Evolutionary conservation across 2,797 vertebrate genomes (phyloP), one percentile per base, ranked within the genome.

Genomic region (Ptychadena robeensis): DNA sequence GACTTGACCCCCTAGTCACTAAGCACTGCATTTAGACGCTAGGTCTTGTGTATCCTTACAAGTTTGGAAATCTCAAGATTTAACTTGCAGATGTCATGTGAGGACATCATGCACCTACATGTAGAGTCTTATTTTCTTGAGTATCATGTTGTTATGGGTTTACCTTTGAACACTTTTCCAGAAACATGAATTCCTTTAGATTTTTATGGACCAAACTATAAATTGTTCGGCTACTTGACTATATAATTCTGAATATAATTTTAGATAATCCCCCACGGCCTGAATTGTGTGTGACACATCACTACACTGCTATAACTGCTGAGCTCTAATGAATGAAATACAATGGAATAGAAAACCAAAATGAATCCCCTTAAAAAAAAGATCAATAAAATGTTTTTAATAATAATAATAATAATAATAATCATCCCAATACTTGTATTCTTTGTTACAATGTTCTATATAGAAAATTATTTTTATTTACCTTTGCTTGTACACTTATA

Each of bases 381-480:
- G 28, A 32, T 66, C 74, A 77, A 65, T 77, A 77, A 31, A 30
- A 77, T 66, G 27, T 25, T 66, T n/a, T n/a, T 77, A 66, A 66
- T 61, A 76, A 76, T 40, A 65, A 65, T 65, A 65, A 31, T 4
- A n/a, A n/a, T 77, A 66, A 66, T 61, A 76, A 76, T 40, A 65
- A 65, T 65, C 40, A 31, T 4, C 18, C 0, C 61, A 40, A 63
- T 76, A 25, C 37, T 76, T 65, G 64, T 65, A 44, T 65, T 65
- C 44, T 48, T 18, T 32, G 37, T 32, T 44, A 66, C 28, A 44
- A 15, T 31, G 40, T 77, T 37, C 15, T 44, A 38, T 31, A 65
- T 27, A 10, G 3, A n/a, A 27, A 7, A 18, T 48, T 8, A 48
- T 48, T 18, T 18, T 14, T 48, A 40, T 14, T 40, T 14, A 40